Percentiles rank a stretch among this genome's conserved stretches.
These are phyloP conservation scores for Macrobrachium nipponense DNA, from an alignment of 1,140 invertebrate species.

Conservation along the genomic window DNA sequence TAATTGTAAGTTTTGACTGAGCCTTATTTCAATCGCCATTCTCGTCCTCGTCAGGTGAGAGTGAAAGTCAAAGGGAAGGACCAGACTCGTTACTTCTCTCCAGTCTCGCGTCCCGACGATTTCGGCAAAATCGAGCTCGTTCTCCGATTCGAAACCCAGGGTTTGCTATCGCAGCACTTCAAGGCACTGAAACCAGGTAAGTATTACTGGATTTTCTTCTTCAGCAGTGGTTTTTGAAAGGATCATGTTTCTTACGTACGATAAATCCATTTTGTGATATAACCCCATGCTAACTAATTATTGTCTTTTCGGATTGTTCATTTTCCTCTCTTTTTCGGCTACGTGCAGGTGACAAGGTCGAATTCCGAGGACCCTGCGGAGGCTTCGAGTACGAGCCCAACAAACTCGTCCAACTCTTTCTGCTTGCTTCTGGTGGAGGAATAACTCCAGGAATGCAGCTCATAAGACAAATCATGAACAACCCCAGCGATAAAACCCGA, in stretches of 20 bases:
- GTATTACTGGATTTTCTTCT: not conserved
- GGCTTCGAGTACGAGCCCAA: slow-evolving; percentile 63
- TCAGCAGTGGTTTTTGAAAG: no score
- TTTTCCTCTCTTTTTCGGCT: no score
- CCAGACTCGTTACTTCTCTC: slow-evolving; percentile 57
- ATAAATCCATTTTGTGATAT: no score
- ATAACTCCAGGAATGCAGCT: slow-evolving; percentile 64
- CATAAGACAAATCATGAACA: slow-evolving; percentile 52
- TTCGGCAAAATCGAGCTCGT: slow-evolving; percentile 49
- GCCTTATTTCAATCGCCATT: not conserved
- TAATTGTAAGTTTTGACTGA: no score
- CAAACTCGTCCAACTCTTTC: slow-evolving; percentile 44
- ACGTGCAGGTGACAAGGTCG: not conserved
- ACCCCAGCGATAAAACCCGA: slow-evolving; percentile 47
- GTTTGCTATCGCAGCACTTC: slow-evolving; percentile 59
- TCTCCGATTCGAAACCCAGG: slow-evolving; percentile 58
- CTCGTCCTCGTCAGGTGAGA: slow-evolving; percentile 11
- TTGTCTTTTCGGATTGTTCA: no score
- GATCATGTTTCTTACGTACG: no score
- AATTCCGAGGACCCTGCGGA: slow-evolving; percentile 63
- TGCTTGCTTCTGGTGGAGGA: slow-evolving; percentile 63
- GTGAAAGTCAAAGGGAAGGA: slow-evolving; percentile 37
- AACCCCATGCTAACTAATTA: no score
- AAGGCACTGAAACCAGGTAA: slow-evolving; percentile 53
- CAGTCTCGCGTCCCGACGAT: slow-evolving; percentile 56